Conservation (phyloP, 1,140 invertebrate species). For the Mercenaria mercenaria region DNA sequence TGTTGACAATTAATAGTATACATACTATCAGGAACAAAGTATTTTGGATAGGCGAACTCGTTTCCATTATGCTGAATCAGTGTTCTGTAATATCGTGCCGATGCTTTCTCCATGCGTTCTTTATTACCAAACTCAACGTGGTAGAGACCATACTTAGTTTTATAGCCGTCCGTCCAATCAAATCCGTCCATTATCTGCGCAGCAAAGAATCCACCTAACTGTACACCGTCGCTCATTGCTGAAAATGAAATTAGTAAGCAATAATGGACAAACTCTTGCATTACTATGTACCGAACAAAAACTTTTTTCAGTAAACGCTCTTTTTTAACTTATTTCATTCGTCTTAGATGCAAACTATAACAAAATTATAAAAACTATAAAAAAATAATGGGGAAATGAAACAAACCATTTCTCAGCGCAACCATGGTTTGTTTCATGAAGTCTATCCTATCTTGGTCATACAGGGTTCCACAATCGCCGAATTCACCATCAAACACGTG, state of each 20-base stretch:
- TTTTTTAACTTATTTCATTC: too few species aligned
- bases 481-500: constrained; percentile 91
- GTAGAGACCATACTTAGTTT: constrained; percentile 90
- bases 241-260: constrained; percentile 22
- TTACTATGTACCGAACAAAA: too few species aligned
- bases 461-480: constrained; percentile 84
- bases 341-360: too few species aligned
- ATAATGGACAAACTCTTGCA: too few species aligned
- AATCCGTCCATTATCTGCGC: constrained; percentile 94
- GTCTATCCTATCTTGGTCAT: constrained; percentile 87
- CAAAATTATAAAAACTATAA: too few species aligned
- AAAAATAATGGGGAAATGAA: too few species aligned
- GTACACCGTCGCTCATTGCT: constrained; percentile 87
- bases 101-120: constrained; percentile 90
- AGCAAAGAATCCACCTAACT: constrained; percentile 89
- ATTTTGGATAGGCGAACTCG: constrained; percentile 46
- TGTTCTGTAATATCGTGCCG: constrained; percentile 85
- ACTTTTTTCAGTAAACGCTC: too few species aligned
- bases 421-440: constrained; percentile 88
- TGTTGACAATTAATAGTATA: not conserved
- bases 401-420: constrained; percentile 87
- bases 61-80: constrained; percentile 78
- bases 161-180: constrained; percentile 89
- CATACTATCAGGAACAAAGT: constrained; percentile 65
- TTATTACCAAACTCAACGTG: constrained; percentile 90